Evolutionary conservation across 2,113 vertebrate species (phyloP), one percentile per base, ranked within the genome.

Genomic region (Nyctibius bracteatus): DNA sequence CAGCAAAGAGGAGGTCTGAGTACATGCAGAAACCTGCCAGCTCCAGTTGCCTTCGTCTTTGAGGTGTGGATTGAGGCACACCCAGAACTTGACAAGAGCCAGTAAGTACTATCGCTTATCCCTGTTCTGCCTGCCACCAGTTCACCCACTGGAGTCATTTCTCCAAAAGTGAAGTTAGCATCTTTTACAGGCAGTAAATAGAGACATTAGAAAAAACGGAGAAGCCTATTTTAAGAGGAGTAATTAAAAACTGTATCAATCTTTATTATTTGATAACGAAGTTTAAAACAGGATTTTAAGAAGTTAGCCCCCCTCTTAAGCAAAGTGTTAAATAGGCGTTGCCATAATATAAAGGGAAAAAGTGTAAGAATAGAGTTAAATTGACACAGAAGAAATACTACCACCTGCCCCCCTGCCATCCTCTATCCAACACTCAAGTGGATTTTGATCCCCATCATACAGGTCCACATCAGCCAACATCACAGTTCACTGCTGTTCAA

Each of bases 101-200:
- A 44, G 3, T 19, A 63, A 31, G 11, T 47, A 43, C 31, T 54
- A 78, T 12, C 0, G 0, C 27, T 77, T 58, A 39, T 5, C 33
- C 16, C 18, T 4, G 2, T 52, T 63, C 28, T 82, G 33, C 54
- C 55, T 68, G 35, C 28, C 41, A 78, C 14, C 35, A 70, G 31
- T 14, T 88, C n/a, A 58, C 4, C 13, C 14, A 81, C 31, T 43
- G 30, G 33, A 82, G 12, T 54, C 1, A 2, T 24, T 65, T 73
- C 23, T 86, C 35, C 18, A 49, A 41, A 83, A 77, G 3, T 16
- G 2, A 72, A 68, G 22, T 18, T 44, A 49, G 3, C 31, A 46
- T 9, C 10, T 94, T 87, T 61, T 46, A 79, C 15, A 63, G 35
- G 27, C 31, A 85, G 25, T 58, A 79, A 88, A 54, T 3, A 57